A percentile compares a stretch with the other conserved stretches of the same genome.
These are phyloP conservation scores for Saguinus midas DNA, from an alignment of 2,113 vertebrate genomes.

Conservation along the genomic window DNA sequence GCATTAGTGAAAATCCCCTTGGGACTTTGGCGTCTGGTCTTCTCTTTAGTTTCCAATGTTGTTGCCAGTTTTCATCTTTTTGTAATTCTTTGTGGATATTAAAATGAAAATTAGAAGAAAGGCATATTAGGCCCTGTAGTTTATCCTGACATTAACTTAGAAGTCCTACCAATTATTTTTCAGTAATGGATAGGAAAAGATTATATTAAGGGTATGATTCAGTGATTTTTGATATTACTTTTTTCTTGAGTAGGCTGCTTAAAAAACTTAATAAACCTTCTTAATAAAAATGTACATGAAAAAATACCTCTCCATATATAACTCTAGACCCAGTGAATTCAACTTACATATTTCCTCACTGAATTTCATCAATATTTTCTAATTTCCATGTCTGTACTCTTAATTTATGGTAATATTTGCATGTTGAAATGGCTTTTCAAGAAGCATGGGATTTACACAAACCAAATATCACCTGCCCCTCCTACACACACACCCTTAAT, in stretches of 20 bases:
- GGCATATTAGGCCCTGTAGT: background rate
- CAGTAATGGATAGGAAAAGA: constrained; percentile 34
- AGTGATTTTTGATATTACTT: constrained; percentile 23
- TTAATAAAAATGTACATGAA: constrained; percentile 25
- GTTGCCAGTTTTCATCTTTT: constrained; percentile 54
- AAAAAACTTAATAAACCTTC: constrained; percentile 5
- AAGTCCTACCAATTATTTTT: constrained; percentile 40
- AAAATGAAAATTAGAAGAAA: constrained; percentile 60
- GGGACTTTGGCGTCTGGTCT: constrained; percentile 41
- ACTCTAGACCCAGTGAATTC: constrained; percentile 33
- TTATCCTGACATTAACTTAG: constrained; percentile 40
- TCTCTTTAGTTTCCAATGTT: constrained; percentile 41
- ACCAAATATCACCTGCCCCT: background rate
- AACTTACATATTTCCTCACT: constrained; percentile 25
- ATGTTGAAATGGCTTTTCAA: constrained; percentile 42
- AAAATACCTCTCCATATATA: constrained; percentile 1
- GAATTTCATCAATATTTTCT: constrained; percentile 50
- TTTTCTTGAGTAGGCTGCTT: constrained; percentile 21
- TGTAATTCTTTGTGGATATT: constrained; percentile 51
- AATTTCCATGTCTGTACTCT: constrained; percentile 35
- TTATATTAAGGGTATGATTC: background rate
- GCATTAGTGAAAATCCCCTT: background rate
- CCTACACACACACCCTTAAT: background rate
- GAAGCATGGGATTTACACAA: background rate
- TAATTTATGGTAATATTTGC: constrained; percentile 22